Percentiles rank a stretch among this genome's conserved stretches.
phyloP scores from a whole-genome alignment of 2,888 invertebrate genomes.

The Amphimallon solstitiale region DNA sequence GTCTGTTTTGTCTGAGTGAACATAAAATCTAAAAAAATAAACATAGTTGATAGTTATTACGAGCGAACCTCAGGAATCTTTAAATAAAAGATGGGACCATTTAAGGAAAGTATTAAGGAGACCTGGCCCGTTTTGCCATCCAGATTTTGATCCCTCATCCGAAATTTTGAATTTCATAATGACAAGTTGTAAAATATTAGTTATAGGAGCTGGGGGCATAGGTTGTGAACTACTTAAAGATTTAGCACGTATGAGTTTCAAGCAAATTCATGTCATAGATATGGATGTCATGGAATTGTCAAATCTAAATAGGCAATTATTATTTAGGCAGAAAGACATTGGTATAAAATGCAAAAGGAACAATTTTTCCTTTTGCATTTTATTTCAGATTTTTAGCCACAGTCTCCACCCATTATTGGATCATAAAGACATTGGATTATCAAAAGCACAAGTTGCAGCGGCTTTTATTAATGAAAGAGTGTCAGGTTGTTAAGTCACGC shows the following conservation, averaged over 20 bases:
- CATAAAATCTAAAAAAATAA: no score
- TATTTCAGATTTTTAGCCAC: no score
- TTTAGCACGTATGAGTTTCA: slow-evolving; percentile 94
- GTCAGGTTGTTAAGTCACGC: slow-evolving; percentile 85
- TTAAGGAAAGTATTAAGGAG: slow-evolving; percentile 87
- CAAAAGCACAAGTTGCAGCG: slow-evolving; percentile 97
- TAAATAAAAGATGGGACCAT: slow-evolving; percentile 80
- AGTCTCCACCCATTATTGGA: no score
- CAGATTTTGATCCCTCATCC: slow-evolving; percentile 88
- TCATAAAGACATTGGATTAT: slow-evolving; percentile 92
- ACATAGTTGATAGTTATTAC: no score
- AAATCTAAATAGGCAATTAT: slow-evolving; percentile 97
- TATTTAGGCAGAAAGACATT: slow-evolving; percentile 96
- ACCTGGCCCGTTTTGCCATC: slow-evolving; percentile 92
- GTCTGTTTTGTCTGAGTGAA: no score
- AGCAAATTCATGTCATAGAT: slow-evolving; percentile 94
- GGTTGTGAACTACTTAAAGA: slow-evolving; percentile 98
- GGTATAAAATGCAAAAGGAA: no score
- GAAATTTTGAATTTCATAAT: slow-evolving; percentile 86
- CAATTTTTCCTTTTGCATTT: no score
- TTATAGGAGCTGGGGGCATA: slow-evolving; percentile 96
- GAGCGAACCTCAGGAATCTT: slow-evolving; percentile 53
- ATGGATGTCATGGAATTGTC: slow-evolving; percentile 99
- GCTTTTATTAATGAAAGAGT: slow-evolving; percentile 92
- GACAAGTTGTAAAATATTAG: slow-evolving; percentile 86